Base-by-base conservation (phyloP, 2,888 invertebrate species). In the Volucella zonaria region DNA sequence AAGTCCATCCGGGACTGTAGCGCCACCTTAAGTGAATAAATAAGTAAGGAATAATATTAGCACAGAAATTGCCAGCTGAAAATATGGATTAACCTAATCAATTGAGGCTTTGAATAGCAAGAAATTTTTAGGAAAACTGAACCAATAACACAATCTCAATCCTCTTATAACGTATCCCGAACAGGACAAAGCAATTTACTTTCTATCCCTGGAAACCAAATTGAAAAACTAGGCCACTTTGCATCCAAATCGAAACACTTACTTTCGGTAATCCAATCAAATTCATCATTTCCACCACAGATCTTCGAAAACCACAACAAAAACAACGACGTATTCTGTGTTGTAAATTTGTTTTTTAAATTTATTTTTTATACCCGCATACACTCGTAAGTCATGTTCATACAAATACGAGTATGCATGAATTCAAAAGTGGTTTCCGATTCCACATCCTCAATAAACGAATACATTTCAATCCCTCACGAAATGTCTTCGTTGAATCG, bases 231-330 rank as follows among this genome's bases (percentile, higher is more conserved):
- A 38, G 58, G 8, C 51, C 58, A 75, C 49, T 75, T 75, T 75
- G 49, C 47, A 51, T 58, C 14, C 49, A 42, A 75, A 51, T 42
- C 23, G n/a, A 58, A 66, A 49, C 45, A 74, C 31, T 62, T 42
- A 12, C 15, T 62, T 38, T 15, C 15, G 51, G 42, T 40, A 58
- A 78, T 78, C 38, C n/a, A 58, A 78, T 78, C 71, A 64, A 78
- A 58, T 42, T 4, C n/a, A 58, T 6, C 31, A 31, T 6, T 31
- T 31, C 31, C 31, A 31, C 31, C 31, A 31, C 31, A 31, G 31
- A 31, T 1, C 31, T 6, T 31, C 31, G 23, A 42, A 40, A 2
- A 8, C 8, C 42, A 11, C 15, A 62, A 61, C n/a, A 18, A 10
- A 11, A 54, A 54, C 8, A 43, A 11, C 18, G 45, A 56, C 43